These are phyloP conservation scores for Cactoblastis cactorum DNA, from an alignment of 2,888 invertebrate species.

Conservation along the genomic window DNA sequence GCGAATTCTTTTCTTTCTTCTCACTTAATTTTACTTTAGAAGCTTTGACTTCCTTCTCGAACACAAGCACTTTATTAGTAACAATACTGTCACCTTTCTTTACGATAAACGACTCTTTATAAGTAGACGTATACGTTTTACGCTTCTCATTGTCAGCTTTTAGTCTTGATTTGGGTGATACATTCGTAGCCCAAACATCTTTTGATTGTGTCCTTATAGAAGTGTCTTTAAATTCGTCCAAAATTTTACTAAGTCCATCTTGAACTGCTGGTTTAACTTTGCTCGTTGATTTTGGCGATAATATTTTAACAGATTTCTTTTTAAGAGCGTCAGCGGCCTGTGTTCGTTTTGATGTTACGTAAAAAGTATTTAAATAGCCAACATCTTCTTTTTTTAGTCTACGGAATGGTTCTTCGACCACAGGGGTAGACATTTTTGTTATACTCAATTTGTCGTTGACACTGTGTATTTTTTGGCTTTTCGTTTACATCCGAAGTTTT, in stretches of 20 bases:
- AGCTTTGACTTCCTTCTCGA: slow-evolving; percentile 29
- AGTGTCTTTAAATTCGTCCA: not conserved
- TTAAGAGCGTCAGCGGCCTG: slow-evolving; percentile 50
- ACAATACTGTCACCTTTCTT: slow-evolving; percentile 29
- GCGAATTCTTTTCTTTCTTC: slow-evolving; percentile 18
- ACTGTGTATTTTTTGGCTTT: no score
- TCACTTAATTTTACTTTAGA: slow-evolving; percentile 19
- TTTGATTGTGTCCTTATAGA: not conserved
- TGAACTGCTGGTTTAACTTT: slow-evolving; percentile 13
- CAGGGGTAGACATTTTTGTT: slow-evolving; percentile 52
- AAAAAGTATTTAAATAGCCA: slow-evolving; percentile 45
- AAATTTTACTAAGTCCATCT: not conserved
- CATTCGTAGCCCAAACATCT: slow-evolving; percentile 22
- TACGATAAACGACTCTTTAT: slow-evolving; percentile 22
- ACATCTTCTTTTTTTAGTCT: slow-evolving; percentile 53
- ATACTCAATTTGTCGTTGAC: no score
- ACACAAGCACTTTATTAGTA: slow-evolving; percentile 36
- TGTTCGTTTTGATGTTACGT: slow-evolving; percentile 31
- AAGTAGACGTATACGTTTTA: slow-evolving; percentile 18
- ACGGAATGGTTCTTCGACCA: slow-evolving; percentile 43
- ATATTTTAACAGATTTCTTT: slow-evolving; percentile 54
- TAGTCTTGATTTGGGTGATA: not conserved
- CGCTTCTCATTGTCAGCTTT: slow-evolving; percentile 22
- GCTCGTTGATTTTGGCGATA: slow-evolving; percentile 57
- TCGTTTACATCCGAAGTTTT: no score